A percentile compares a stretch with the other conserved stretches of the same genome.
Evolutionary conservation across 2,797 vertebrate species (phyloP).

Genomic region (Ciconia nigra): DNA sequence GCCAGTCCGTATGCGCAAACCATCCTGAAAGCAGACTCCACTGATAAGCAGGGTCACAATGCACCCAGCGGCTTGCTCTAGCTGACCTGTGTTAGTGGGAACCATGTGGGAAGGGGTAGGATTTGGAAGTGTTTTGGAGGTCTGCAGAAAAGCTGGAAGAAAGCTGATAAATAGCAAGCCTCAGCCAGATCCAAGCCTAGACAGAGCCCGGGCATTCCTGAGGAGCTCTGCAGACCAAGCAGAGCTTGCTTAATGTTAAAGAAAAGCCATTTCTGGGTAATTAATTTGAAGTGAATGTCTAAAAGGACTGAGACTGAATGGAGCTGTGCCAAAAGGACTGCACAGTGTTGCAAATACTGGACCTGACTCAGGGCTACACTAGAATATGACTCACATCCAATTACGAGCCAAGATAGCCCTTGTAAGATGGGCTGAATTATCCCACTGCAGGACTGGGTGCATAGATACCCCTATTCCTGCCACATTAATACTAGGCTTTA

Average conservation of each 20-base stretch:
- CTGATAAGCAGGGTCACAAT: constrained; percentile 14
- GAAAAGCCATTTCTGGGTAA: constrained; percentile 43
- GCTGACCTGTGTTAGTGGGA: background rate
- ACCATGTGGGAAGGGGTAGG: constrained; percentile 19
- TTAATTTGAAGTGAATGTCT: constrained; percentile 42
- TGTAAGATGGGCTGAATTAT: constrained; percentile 24
- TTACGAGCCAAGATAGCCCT: constrained; percentile 21
- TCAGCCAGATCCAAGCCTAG: constrained; percentile 21
- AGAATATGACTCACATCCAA: constrained; percentile 38
- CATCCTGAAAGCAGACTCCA: constrained; percentile 4
- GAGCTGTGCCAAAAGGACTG: constrained; percentile 44
- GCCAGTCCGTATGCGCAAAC: background rate
- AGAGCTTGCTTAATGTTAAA: constrained; percentile 40
- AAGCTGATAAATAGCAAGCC: constrained; percentile 13
- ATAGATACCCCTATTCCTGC: background rate
- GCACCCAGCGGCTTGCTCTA: background rate
- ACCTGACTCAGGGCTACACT: constrained; percentile 46
- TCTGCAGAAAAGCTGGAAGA: constrained; percentile 30
- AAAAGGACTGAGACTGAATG: constrained; percentile 29
- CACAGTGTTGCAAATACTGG: constrained; percentile 46
- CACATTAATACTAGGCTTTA: background rate
- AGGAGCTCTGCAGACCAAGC: constrained; percentile 25
- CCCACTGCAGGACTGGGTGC: background rate
- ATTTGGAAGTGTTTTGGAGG: constrained; percentile 17
- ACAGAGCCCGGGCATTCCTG: background rate